phyloP scores from a whole-genome alignment of 37 sponge, comb jelly and placozoan species.

The Halichondria panicea region DNA sequence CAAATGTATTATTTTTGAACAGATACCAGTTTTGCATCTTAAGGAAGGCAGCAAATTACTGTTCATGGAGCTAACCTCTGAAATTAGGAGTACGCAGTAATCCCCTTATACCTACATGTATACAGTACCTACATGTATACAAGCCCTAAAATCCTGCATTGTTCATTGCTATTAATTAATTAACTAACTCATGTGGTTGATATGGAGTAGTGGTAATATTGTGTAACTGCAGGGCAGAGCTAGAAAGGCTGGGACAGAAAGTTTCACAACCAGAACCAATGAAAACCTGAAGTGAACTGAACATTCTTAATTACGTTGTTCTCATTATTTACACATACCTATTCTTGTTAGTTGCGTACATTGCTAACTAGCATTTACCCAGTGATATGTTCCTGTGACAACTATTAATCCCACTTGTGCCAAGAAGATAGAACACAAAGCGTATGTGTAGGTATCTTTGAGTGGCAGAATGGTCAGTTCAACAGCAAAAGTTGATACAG shows the following conservation, averaged over 20 bases:
- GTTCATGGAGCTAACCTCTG: no score
- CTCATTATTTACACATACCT: neutral
- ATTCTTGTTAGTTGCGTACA: neutral
- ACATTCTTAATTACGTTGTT: neutral
- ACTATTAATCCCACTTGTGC: slow-evolving; percentile 39
- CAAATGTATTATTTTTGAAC: neutral
- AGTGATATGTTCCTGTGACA: slow-evolving; percentile 21
- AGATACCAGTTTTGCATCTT: neutral
- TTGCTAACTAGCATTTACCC: neutral
- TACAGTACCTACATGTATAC: no score
- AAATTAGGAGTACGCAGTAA: no score
- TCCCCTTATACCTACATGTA: no score
- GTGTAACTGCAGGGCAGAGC: slow-evolving; percentile 87
- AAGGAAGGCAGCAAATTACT: no score
- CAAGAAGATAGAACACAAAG: slow-evolving; percentile 8
- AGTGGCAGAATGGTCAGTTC: slow-evolving; percentile 43
- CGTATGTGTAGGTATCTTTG: slow-evolving; percentile 17
- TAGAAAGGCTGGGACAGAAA: slow-evolving; percentile 81
- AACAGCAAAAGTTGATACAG: slow-evolving; percentile 61
- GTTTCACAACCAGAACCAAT: slow-evolving; percentile 36
- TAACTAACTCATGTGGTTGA: no score
- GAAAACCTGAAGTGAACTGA: slow-evolving; percentile 10
- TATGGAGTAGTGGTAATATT: no score
- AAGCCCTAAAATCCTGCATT: no score
- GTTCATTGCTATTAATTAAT: no score